Percentiles rank a stretch among this genome's conserved stretches.
Evolutionary conservation across 2,113 vertebrate species (phyloP).

Genomic region (Scomber scombrus): DNA sequence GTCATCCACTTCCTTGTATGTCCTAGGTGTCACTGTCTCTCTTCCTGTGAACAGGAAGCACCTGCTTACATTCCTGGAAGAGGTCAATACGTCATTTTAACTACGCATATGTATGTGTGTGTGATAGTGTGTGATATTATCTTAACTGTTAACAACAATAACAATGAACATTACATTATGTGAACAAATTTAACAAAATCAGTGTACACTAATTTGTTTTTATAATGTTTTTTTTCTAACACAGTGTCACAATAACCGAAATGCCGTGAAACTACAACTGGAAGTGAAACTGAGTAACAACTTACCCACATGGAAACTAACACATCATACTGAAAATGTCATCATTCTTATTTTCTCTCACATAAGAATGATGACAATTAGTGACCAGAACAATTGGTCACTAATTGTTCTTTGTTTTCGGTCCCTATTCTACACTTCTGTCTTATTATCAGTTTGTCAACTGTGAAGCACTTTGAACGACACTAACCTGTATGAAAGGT

Average conservation of each 20-base stretch:
- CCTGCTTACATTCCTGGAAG: constrained; percentile 71
- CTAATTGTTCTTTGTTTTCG: no score
- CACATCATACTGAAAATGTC: not conserved
- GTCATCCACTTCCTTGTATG: constrained; percentile 70
- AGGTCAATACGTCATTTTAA: constrained; percentile 42
- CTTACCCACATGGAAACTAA: constrained; percentile 4
- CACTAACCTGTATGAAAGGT: no score
- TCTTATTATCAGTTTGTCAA: no score
- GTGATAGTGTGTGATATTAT: constrained; percentile 12
- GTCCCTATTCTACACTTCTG: no score
- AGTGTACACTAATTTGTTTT: no score
- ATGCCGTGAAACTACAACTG: not conserved
- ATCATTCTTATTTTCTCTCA: no score
- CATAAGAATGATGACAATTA: no score
- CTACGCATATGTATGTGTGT: constrained; percentile 3
- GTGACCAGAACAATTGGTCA: no score
- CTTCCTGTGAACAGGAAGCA: constrained; percentile 69
- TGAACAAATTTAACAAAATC: not conserved
- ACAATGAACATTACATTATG: not conserved
- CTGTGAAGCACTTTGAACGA: no score
- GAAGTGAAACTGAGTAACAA: not conserved
- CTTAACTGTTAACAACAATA: not conserved
- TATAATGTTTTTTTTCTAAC: not conserved
- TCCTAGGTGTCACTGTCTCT: constrained; percentile 47
- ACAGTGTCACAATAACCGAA: not conserved